Evolutionary conservation across 2,888 invertebrate genomes (phyloP).

Genomic region (Sisyra nigra): DNA sequence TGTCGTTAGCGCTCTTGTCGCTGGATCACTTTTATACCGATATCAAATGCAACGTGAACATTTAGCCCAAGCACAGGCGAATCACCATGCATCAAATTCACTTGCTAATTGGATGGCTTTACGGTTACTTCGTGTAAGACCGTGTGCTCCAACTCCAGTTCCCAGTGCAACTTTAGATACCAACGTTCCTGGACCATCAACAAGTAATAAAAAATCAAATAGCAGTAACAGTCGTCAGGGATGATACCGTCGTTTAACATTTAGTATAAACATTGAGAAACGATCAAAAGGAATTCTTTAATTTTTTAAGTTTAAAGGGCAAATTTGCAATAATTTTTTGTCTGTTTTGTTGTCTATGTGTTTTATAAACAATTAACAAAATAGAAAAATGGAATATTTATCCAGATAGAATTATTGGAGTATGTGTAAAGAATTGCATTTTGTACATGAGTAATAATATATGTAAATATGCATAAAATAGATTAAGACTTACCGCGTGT

Average conservation of each 20-base stretch:
- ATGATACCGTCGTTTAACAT: neutral
- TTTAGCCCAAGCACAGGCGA: slow-evolving; percentile 30
- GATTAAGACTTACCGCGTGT: too few species aligned
- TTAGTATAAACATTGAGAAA: slow-evolving; percentile 7
- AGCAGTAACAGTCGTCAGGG: slow-evolving; percentile 6
- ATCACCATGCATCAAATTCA: slow-evolving; percentile 29
- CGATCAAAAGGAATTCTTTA: neutral
- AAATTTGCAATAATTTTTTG: too few species aligned
- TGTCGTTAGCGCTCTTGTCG: slow-evolving; percentile 72
- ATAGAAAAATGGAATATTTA: too few species aligned
- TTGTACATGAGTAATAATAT: too few species aligned
- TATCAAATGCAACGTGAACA: slow-evolving; percentile 62
- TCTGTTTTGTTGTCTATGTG: too few species aligned
- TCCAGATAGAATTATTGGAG: too few species aligned
- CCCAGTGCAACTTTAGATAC: slow-evolving; percentile 12
- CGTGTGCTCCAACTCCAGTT: neutral
- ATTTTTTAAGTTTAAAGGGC: too few species aligned
- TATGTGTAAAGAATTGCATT: too few species aligned
- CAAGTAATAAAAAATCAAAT: slow-evolving; percentile 16
- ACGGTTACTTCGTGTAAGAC: slow-evolving; percentile 39
- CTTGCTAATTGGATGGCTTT: slow-evolving; percentile 62
- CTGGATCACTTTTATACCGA: slow-evolving; percentile 64
- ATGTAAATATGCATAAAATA: too few species aligned
- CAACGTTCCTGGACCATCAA: slow-evolving; percentile 14
- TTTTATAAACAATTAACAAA: too few species aligned